Evolutionary conservation across 2,888 invertebrate species (phyloP).

Genomic region (Eristalis arbustorum): DNA sequence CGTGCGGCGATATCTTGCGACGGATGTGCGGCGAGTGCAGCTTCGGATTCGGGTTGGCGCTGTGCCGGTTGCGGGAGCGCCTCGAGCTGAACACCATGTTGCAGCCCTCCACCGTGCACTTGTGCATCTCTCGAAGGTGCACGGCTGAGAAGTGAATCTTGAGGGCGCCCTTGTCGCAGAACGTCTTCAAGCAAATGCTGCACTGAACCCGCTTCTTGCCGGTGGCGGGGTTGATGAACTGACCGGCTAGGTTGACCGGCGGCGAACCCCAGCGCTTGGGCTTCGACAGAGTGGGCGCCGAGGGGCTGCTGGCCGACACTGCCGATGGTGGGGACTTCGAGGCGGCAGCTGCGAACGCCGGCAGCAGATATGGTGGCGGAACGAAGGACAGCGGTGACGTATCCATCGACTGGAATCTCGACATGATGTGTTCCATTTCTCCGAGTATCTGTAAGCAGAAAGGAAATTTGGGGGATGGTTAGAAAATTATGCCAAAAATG

Average conservation of each 20-base stretch:
- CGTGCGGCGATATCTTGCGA: slow-evolving; percentile 95
- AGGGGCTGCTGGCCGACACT: slow-evolving; percentile 70
- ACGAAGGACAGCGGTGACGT: slow-evolving; percentile 74
- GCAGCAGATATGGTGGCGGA: slow-evolving; percentile 79
- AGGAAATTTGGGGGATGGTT: slow-evolving; percentile 15
- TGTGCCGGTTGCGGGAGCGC: slow-evolving; percentile 95
- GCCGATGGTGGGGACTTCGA: slow-evolving; percentile 63
- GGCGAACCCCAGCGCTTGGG: slow-evolving; percentile 85
- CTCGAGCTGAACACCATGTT: slow-evolving; percentile 99
- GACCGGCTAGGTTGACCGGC: slow-evolving; percentile 90
- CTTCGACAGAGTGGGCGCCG: slow-evolving; percentile 74
- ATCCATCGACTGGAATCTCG: slow-evolving; percentile 72
- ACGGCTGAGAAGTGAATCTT: slow-evolving; percentile 99
- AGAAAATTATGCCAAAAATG: slow-evolving; percentile 47
- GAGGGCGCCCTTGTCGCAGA: slow-evolving; percentile 99
- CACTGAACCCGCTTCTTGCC: slow-evolving; percentile 98
- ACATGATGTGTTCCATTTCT: slow-evolving; percentile 79
- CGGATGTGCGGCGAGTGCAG: slow-evolving; percentile 96
- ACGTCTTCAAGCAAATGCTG: slow-evolving; percentile 97
- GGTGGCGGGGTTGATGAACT: slow-evolving; percentile 93
- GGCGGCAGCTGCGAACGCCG: slow-evolving; percentile 69
- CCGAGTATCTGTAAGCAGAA: slow-evolving; percentile 35
- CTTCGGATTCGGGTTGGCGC: slow-evolving; percentile 98
- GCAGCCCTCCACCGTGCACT: slow-evolving; percentile 98
- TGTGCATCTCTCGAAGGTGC: slow-evolving; percentile 98